Evolutionary conservation across 2,797 vertebrate species (phyloP), one percentile per base, ranked within the genome.

Genomic region (Catostomus latipinnis): DNA sequence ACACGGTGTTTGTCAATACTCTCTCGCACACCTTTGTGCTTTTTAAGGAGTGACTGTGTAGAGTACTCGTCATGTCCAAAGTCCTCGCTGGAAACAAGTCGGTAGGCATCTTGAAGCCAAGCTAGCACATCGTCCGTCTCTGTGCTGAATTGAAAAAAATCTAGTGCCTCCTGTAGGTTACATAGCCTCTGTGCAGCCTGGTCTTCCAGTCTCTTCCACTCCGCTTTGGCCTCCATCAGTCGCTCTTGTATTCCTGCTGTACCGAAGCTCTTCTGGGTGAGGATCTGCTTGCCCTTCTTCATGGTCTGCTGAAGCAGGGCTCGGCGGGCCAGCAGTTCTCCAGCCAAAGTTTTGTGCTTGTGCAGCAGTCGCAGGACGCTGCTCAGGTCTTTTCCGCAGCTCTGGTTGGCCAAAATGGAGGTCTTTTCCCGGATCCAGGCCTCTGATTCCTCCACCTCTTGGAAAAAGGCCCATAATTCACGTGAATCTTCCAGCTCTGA

Each of bases 11-110:
- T 95, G 83, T 97, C 96, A 12, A 98, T 91, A 75, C 95, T 94
- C 8, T 95, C 96, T 0, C 92, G 89, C 80, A 96, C 94, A 0
- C 93, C 94, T 6, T 93, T 88, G 88, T 99, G 97, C 84, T 98
- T 96, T 76, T 96, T 95, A 0, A 96, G 94, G 10, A 99, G 92
- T 0, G 94, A 95, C 80, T 93, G 95, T 1, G 94, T 98, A 60
- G 97, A 98, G 68, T 95, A 94, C 18, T 99, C 97, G 0, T 98
- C 97, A 0, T 99, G 97, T 18, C 98, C 98, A 0, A 99, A 98
- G 90, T 98, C 97, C 0, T 98, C 98, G 0, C 97, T 97, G 86
- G 97, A 97, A 0, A 95, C 96, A 6, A 98, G 89, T 50, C 97
- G 95, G 88, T 97, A 98, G 0, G 89, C 85, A 16, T 98, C 98